Base-by-base conservation (phyloP, 53 echinoderm and acorn worm genomes). In the Crossaster papposus region DNA sequence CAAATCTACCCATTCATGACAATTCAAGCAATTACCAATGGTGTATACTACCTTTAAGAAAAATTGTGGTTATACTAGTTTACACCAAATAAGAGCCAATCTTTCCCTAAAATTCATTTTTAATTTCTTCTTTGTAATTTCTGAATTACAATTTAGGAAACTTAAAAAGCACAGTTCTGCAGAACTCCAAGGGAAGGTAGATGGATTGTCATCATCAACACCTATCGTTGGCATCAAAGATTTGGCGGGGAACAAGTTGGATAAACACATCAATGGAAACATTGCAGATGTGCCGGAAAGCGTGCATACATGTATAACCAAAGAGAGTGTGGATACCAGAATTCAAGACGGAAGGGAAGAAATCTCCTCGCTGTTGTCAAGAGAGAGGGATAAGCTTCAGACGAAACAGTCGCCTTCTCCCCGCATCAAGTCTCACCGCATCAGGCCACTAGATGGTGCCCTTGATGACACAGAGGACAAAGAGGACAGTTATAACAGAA, bases 391-490 rank as follows among this genome's bases (percentile, higher is more conserved):
- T 23, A 28, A 23, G 31, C 79, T 88, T 63, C 12, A 64, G 10
- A 28, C 33, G 78, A 88, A 64, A 65, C 80, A 51, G 1, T 65
- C 51, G 14, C 79, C 70, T 6, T 89, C 89, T 1, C 87, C 87
- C 52, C 84, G 72, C 32, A 62, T 87, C 77, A 75, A 37, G 65
- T 77, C 87, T 55, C 87, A 62, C 29, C 87, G 87, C 36, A 76
- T 87, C 20, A 54, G 77, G 77, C 76, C 87, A 20, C 54, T 58
- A 58, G 87, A 87, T 31, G 76, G 64, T 12, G n/a, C 34, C 77
- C 58, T 76, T 3, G 63, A 76, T 37, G 38, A 24, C 36, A 10
- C 51, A 44, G 77, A 87, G 9, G 63, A 54, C 13, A 54, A 28
- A 18, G 76, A 23, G 37, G 36, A 76, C 30, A 12, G 20, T 28